Base-by-base conservation (phyloP, 2,113 vertebrate genomes). In the Scolopax mira region DNA sequence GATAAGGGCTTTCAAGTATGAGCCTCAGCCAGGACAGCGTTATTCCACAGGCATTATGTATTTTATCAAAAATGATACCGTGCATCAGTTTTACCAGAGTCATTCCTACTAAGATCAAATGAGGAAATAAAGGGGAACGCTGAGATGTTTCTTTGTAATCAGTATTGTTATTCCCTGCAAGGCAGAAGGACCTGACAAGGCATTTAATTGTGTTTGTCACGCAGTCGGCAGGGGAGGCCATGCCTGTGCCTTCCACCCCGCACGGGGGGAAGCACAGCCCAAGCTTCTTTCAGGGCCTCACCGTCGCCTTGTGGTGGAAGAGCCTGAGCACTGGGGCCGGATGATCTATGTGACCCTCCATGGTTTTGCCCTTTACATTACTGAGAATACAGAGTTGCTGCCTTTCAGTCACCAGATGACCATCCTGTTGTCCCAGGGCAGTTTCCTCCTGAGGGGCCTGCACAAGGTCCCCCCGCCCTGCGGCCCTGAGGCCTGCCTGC, bases 141-240 rank as follows among this genome's bases (percentile, higher is more conserved):
- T 95, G 91, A 96, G 96, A 91, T 92, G 88, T 92, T 90, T 94
- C 96, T 97, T 97, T 87, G 93, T 96, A 97, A 97, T 97, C 94
- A 94, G 94, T 33, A 73, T 33, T 7, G n/a, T 88, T 96, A 66
- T 97, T 89, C 71, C 88, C 73, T 85, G 87, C 24, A 42, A 97
- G 96, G 95, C 87, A 93, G 85, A 95, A 91, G 93, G 94, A 95
- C 94, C 95, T 97, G 97, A 97, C 96, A 97, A 96, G 85, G 96
- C 88, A 77, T 96, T 98, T 97, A 96, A 97, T 97, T 96, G 94
- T 93, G 94, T 95, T 97, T 97, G 95, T 95, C 96, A 96, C 9
- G 4, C 2, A 0, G n/a, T 23, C 81, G 64, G 24, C 75, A 31
- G 49, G 35, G 67, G 42, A 66, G 31, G 48, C 54, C 41, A 2